Evolutionary conservation across 2,113 vertebrate genomes (phyloP), one percentile per base, ranked within the genome.

Genomic region (Dendrocopos noguchii): DNA sequence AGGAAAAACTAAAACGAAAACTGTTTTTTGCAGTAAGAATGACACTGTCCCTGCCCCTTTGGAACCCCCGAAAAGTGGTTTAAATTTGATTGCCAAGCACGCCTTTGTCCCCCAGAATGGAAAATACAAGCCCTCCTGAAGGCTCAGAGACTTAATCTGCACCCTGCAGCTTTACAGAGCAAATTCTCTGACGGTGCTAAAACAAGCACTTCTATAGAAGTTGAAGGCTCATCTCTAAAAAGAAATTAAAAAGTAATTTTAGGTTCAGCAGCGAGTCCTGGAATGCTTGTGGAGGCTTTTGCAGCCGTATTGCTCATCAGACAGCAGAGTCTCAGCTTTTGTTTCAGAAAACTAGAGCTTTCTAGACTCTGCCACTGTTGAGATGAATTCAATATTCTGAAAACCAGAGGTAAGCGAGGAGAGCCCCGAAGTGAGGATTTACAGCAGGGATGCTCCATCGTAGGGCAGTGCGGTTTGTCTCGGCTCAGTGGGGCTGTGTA

Each of bases 171-270:
- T 78, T 71, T 65, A 67, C 64, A 39, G 52, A 74, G 75, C 87
- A 87, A 70, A 60, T 77, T 77, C 75, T 88, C 31, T 87, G 72
- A 61, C 29, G 42, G 71, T 21, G 13, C 31, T 91, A 34, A 80
- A 92, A 77, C 47, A 85, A 63, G 65, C 1, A 4, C 29, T 50
- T 89, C 31, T 90, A 39, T 92, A 77, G 47, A 75, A 91, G 76
- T 60, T 2, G 2, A 80, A 85, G 68, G 75, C 68, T 74, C 53
- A 78, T 78, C 65, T 90, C 68, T 72, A 44, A 86, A 93, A 94
- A 75, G 57, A 74, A 80, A 90, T 91, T 22, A 10, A 15, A 74
- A 83, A 64, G 73, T 63, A 80, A 57, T 94, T 91, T 84, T 77
- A 80, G 36, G 39, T 84, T 92, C 57, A 83, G 52, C 57, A 82